Conservation (phyloP, 2,888 invertebrate genomes). For the Heliconius ethilla region DNA sequence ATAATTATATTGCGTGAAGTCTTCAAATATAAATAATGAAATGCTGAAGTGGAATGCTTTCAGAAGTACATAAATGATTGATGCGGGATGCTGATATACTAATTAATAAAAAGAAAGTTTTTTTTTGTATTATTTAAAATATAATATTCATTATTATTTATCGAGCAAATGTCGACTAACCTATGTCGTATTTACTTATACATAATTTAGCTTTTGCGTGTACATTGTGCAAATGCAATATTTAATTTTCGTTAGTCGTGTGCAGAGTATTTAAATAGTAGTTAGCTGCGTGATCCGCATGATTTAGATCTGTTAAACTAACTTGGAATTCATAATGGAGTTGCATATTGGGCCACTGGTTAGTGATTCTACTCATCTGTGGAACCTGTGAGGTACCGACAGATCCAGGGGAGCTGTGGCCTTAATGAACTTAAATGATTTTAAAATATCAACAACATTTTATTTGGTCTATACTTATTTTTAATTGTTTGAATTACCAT, state of each 20-base stretch:
- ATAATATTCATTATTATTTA: no score
- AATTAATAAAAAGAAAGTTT: neutral
- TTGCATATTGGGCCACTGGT: neutral
- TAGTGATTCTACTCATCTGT: neutral
- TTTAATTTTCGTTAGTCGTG: neutral
- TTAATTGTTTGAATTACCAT: no score
- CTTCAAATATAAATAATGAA: conserved; percentile 6
- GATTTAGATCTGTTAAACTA: conserved; percentile 10
- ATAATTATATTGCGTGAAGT: neutral
- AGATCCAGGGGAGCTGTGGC: no score
- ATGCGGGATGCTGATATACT: conserved; percentile 2
- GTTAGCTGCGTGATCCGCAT: conserved; percentile 9
- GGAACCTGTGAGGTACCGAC: neutral
- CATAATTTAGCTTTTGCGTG: neutral
- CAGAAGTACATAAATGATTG: conserved; percentile 20
- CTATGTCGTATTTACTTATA: neutral
- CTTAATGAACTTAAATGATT: neutral
- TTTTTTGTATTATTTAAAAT: neutral
- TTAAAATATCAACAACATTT: neutral
- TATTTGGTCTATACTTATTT: no score
- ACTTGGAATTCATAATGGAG: neutral
- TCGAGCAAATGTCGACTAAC: neutral
- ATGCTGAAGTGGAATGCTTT: conserved; percentile 8
- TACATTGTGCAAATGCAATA: conserved; percentile 1
- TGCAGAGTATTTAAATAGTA: conserved; percentile 11